Percentiles rank a stretch among this genome's conserved stretches.
phyloP scores from a whole-genome alignment of 2,113 vertebrate species.

The Tauraco erythrolophus region DNA sequence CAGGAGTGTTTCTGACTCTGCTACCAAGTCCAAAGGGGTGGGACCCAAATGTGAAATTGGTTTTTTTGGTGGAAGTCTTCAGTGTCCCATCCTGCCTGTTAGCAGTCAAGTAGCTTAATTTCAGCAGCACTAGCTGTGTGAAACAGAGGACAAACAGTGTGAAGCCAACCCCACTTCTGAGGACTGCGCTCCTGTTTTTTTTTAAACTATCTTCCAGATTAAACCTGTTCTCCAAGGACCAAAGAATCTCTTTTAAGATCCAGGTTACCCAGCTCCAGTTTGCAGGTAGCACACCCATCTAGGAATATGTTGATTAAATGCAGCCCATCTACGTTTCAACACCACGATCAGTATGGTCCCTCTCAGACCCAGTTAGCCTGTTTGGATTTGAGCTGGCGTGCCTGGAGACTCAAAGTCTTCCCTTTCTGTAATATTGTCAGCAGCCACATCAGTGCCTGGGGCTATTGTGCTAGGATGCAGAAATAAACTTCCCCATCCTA shows the following conservation, averaged over 20 bases:
- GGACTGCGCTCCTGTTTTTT: neutral
- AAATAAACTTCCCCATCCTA: conserved; percentile 40
- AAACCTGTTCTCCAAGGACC: neutral
- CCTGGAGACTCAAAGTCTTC: neutral
- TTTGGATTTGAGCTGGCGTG: neutral
- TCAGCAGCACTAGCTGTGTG: neutral
- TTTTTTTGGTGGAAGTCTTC: neutral
- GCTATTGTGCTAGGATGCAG: neutral
- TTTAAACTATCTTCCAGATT: neutral
- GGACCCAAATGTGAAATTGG: neutral
- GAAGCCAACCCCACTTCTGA: neutral
- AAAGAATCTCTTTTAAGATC: neutral
- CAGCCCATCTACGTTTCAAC: neutral
- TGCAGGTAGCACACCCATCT: neutral
- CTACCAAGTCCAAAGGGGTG: neutral
- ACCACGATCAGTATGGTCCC: neutral
- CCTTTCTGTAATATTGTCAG: neutral
- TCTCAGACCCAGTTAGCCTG: neutral
- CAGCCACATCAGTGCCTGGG: neutral
- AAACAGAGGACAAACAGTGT: accelerated
- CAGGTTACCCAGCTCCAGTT: neutral
- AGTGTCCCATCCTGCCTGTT: neutral
- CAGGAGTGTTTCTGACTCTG: neutral
- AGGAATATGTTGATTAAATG: neutral
- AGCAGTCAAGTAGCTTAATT: neutral